These are phyloP conservation scores for Polydrusus tereticollis DNA, from an alignment of 2,888 invertebrate species.

Conservation along the genomic window DNA sequence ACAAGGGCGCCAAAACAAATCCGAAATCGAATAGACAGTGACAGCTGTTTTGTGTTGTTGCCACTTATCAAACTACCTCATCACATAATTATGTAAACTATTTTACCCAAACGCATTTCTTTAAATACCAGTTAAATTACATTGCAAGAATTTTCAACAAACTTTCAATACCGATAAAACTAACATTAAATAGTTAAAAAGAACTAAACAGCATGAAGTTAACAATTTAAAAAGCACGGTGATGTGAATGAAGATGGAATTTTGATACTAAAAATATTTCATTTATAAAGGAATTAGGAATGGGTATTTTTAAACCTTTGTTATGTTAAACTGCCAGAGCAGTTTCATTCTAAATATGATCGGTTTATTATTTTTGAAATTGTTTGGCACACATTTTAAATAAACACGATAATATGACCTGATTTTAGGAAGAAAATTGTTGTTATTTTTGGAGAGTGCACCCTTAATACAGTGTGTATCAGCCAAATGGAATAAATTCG, in stretches of 20 bases:
- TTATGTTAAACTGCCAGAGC: constrained; percentile 25
- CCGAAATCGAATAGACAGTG: no score
- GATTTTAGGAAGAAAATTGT: background rate
- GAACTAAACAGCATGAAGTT: background rate
- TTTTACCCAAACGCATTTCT: no score
- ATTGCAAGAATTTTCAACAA: background rate
- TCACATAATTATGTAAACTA: no score
- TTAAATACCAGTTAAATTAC: no score
- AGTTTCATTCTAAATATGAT: constrained; percentile 28
- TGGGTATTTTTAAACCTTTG: constrained; percentile 34
- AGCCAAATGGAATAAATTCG: no score
- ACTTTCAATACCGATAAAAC: background rate
- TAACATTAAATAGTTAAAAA: background rate
- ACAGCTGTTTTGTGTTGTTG: no score
- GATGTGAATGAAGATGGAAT: background rate
- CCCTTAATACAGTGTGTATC: no score
- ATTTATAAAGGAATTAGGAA: constrained; percentile 10
- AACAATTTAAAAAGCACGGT: background rate
- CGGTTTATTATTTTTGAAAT: constrained; percentile 32
- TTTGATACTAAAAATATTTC: constrained; percentile 9
- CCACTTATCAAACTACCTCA: no score
- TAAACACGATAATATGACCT: background rate
- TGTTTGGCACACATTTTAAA: constrained; percentile 35
- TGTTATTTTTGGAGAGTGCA: no score
- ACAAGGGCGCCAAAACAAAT: no score